A percentile compares a stretch with the other conserved stretches of the same genome.
These are phyloP conservation scores for Sycophila texana DNA, from an alignment of 2,888 invertebrate genomes.

Conservation along the genomic window DNA sequence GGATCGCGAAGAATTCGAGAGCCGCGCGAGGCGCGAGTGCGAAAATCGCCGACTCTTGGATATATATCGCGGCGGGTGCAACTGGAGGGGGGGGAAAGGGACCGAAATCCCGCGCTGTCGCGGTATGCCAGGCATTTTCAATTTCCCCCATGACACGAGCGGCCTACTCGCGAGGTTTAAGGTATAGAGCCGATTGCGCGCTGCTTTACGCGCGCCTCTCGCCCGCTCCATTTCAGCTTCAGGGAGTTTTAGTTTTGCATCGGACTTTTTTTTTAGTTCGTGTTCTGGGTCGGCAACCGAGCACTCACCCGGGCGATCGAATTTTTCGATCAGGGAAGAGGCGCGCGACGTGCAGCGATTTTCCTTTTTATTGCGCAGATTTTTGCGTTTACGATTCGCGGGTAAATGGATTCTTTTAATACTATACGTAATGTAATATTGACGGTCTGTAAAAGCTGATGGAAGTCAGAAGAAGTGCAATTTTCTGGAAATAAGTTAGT, in stretches of 20 bases:
- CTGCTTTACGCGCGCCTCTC: not conserved
- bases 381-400: not conserved
- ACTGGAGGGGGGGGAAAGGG: not conserved
- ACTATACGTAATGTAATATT: too few relatives aligned
- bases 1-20: conserved; percentile 43
- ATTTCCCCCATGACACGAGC: conserved; percentile 58
- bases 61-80: not conserved
- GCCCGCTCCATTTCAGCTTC: not conserved
- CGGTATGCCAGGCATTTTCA: conserved; percentile 66
- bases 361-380: conserved; percentile 12
- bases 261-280: not conserved
- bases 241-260: not conserved
- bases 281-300: not conserved
- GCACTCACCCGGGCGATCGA: not conserved
- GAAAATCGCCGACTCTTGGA: conserved; percentile 9
- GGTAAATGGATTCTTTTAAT: not conserved
- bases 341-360: conserved; percentile 18
- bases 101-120: conserved; percentile 40
- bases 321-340: conserved; percentile 13
- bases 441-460: too few relatives aligned
- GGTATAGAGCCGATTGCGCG: conserved; percentile 29
- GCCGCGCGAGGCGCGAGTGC: not conserved
- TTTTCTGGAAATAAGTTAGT: too few relatives aligned
- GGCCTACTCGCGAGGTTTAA: not conserved
- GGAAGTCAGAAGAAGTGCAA: too few relatives aligned